Evolutionary conservation across 2,888 invertebrate species (phyloP), one percentile per base, ranked within the genome.

Genomic region (Caenorhabditis japonica): DNA sequence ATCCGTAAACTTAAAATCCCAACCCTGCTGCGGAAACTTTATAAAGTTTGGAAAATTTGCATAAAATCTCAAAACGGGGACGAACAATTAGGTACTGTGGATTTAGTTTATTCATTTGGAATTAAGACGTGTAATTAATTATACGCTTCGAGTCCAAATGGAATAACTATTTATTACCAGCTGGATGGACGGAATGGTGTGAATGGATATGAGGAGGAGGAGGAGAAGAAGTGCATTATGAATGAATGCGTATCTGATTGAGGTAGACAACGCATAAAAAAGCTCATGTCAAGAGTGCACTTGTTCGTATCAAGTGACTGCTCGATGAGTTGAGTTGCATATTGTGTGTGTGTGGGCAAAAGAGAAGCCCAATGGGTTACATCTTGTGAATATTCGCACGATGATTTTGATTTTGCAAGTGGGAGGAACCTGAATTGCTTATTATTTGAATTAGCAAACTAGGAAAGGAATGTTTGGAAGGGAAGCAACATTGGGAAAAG

Each of bases 251-350:
- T 36, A 33, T 39, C 56, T 66, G 56, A 66, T 66, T 66, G 66
- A 66, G 64, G 10, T n/a, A 36, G n/a, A 38, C 46, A 38, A 44
- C 33, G 34, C 12, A 34, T 19, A 36, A 43, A 47, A 38, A 46
- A 38, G 27, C 23, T 44, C 25, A 17, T 27, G 51, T 7, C 38
- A 68, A 59, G 55, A 56, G 51, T 51, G 66, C 51, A 66, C 66
- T 66, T 66, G 66, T 58, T 64, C 64, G 55, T 64, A 64, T 64
- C 64, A 64, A 64, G 66, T 66, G 66, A 66, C 66, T 66, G 39
- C 56, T 66, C 66, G 56, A 66, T 64, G 64, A 56, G 56, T 66
- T 66, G 66, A 41, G 51, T 66, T 66, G 56, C 41, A 56, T 56
- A 66, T 64, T 64, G 64, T 49, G 43, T n/a, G 46, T 39, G 47